phyloP scores from a whole-genome alignment of 1,140 invertebrate genomes.

The Magallana angulata region DNA sequence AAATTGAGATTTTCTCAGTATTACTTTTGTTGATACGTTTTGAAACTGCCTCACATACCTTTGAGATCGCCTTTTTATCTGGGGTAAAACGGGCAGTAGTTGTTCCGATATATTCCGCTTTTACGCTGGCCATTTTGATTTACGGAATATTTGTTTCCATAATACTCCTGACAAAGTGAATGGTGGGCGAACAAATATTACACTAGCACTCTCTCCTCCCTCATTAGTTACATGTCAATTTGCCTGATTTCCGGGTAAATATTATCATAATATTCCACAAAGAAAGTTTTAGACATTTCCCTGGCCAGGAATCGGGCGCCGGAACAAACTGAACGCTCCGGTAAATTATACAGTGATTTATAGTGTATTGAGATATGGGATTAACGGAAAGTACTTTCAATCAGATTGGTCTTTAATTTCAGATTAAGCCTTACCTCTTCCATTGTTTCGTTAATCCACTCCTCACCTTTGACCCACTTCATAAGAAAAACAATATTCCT shows the following conservation, averaged over 20 bases:
- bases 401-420: slow-evolving; percentile 16
- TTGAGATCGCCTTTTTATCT: slow-evolving; percentile 16
- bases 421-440: slow-evolving; percentile 21
- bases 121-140: slow-evolving; percentile 2
- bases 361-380: neutral
- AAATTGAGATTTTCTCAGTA: no score
- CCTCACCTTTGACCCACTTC: neutral
- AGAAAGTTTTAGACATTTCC: slow-evolving; percentile 14
- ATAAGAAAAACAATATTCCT: slow-evolving; percentile 20
- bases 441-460: slow-evolving; percentile 23
- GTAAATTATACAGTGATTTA: neutral
- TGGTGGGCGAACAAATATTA: slow-evolving; percentile 1
- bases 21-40: no score
- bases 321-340: neutral
- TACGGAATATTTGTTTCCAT: neutral
- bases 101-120: slow-evolving; percentile 1
- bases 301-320: neutral
- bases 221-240: neutral
- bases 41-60: neutral
- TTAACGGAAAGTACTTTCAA: neutral
- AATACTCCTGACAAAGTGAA: neutral
- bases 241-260: slow-evolving; percentile 8
- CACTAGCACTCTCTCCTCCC: neutral
- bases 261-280: slow-evolving; percentile 6
- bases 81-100: neutral